phyloP scores from a whole-genome alignment of 1,140 invertebrate genomes.

The Battus philenor region DNA sequence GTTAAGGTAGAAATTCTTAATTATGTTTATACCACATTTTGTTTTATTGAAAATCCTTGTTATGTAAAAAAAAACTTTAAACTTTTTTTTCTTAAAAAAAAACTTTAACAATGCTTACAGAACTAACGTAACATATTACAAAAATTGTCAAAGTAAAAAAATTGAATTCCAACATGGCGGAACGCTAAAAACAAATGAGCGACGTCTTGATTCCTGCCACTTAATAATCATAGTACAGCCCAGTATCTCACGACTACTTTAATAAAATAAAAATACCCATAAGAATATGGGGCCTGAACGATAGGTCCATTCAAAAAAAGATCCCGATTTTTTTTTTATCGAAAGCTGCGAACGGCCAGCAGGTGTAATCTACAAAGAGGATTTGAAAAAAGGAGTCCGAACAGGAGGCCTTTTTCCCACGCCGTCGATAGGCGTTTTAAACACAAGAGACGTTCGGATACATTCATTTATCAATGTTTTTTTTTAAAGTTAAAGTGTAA shows the following conservation, averaged over 20 bases:
- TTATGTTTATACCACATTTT: too few relatives aligned
- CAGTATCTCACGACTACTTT: constrained; percentile 70
- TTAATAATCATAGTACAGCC: constrained; percentile 60
- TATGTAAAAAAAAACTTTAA: too few relatives aligned
- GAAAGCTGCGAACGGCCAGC: constrained; percentile 70
- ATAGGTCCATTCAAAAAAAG: constrained; percentile 58
- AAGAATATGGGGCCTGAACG: constrained; percentile 41
- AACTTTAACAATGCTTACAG: too few relatives aligned
- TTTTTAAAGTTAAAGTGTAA: background rate
- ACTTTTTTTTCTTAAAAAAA: too few relatives aligned
- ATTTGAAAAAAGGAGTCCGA: constrained; percentile 62
- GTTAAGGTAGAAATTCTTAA: too few relatives aligned
- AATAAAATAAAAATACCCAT: constrained; percentile 55
- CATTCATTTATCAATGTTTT: constrained; percentile 21
- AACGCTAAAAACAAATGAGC: constrained; percentile 48
- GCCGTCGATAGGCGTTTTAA: constrained; percentile 50
- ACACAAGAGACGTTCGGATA: constrained; percentile 12
- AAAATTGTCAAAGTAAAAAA: too few relatives aligned
- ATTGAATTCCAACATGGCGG: too few relatives aligned
- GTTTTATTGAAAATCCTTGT: too few relatives aligned
- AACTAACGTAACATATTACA: too few relatives aligned
- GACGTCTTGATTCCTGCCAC: constrained; percentile 59
- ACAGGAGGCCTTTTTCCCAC: constrained; percentile 73
- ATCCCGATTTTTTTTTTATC: constrained; percentile 66
- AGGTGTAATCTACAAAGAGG: constrained; percentile 70